These are phyloP conservation scores for Sorex araneus DNA, from an alignment of 2,113 vertebrate genomes.

Conservation along the genomic window DNA sequence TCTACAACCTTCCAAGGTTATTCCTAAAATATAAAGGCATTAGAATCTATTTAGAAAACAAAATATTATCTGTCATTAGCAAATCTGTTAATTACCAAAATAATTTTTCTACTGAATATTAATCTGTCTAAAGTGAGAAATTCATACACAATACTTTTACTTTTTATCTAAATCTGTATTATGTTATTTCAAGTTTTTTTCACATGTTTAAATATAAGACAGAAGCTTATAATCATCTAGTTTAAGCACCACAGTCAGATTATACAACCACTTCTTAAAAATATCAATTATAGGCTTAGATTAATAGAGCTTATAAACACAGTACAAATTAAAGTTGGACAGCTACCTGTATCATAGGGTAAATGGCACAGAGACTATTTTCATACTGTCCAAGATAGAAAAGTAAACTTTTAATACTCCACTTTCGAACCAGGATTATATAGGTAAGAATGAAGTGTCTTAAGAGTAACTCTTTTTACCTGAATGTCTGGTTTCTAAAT, in stretches of 20 bases:
- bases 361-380: background rate
- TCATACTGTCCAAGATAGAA: background rate
- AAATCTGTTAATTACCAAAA: constrained; percentile 16
- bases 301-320: background rate
- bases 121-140: background rate
- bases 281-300: background rate
- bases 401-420: background rate
- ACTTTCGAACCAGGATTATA: background rate
- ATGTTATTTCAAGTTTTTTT: background rate
- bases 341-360: background rate
- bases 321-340: background rate
- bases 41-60: constrained; percentile 31
- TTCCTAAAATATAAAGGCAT: constrained; percentile 28
- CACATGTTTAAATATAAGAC: background rate
- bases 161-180: background rate
- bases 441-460: background rate
- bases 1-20: background rate
- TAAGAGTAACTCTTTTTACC: background rate
- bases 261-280: background rate
- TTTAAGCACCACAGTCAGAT: background rate
- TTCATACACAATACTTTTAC: background rate
- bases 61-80: background rate
- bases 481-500: background rate
- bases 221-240: background rate
- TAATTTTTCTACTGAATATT: background rate